Evolutionary conservation across 2,797 vertebrate genomes (phyloP).

Genomic region (Gobionotothen gibberifrons): DNA sequence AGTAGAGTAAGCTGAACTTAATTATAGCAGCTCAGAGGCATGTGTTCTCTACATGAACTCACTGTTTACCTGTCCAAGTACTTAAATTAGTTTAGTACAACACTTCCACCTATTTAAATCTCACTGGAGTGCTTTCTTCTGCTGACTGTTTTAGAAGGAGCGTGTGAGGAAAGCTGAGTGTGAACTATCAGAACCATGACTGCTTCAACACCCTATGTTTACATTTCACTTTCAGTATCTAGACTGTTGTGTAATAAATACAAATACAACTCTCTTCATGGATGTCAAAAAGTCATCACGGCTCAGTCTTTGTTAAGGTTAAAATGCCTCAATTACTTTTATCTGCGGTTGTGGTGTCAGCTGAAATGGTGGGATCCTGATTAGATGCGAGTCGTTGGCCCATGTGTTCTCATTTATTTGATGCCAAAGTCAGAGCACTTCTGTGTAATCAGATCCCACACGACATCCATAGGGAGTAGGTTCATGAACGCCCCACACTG

Average conservation of each 20-base stretch:
- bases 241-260: background rate
- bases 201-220: background rate
- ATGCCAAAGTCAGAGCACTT: constrained; percentile 52
- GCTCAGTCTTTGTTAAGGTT: constrained; percentile 13
- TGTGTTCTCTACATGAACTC: constrained; percentile 45
- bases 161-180: constrained; percentile 13
- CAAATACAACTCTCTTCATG: background rate
- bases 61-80: constrained; percentile 42
- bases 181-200: background rate
- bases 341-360: constrained; percentile 54
- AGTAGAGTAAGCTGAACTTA: constrained; percentile 33
- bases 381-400: constrained; percentile 36
- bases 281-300: constrained; percentile 9
- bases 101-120: constrained; percentile 65
- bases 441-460: constrained; percentile 70
- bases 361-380: constrained; percentile 44
- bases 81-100: constrained; percentile 39
- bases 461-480: constrained; percentile 48
- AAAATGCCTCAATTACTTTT: constrained; percentile 6
- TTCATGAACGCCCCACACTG: constrained; percentile 15
- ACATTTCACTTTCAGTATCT: background rate
- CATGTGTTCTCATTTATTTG: constrained; percentile 56
- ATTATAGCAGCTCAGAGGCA: constrained; percentile 60
- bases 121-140: constrained; percentile 22
- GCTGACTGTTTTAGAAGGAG: constrained; percentile 31